These are phyloP conservation scores for Caenorhabditis virilis DNA, from an alignment of 2,888 invertebrate species.

Conservation along the genomic window DNA sequence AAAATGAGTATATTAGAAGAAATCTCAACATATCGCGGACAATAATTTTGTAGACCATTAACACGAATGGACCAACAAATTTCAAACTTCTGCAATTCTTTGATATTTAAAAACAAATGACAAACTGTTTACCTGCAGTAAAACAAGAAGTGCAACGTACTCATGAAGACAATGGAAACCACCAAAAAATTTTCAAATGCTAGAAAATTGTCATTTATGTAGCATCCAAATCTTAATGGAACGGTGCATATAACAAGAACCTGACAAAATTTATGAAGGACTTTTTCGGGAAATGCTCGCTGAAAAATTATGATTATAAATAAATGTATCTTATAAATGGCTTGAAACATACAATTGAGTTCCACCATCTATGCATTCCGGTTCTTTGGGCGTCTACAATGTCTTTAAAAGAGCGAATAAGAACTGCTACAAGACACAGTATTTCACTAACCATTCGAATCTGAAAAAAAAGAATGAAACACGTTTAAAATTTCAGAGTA, in stretches of 20 bases:
- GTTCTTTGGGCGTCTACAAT: conserved; percentile 49
- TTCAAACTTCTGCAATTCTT: conserved; percentile 82
- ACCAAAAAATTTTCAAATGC: conserved; percentile 54
- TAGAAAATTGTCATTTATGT: conserved; percentile 39
- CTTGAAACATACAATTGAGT: conserved; percentile 32
- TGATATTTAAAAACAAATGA: neutral
- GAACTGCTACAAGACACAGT: conserved; percentile 45
- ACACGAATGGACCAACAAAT: conserved; percentile 98
- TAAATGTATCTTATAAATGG: neutral
- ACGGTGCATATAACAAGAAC: conserved; percentile 85
- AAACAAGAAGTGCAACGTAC: conserved; percentile 57
- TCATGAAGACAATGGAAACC: conserved; percentile 49
- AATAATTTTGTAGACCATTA: conserved; percentile 98
- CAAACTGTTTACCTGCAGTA: conserved; percentile 48
- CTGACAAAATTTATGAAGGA: conserved; percentile 91
- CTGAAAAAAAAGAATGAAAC: conserved; percentile 39
- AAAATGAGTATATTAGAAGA: conserved; percentile 91
- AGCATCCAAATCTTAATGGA: conserved; percentile 76
- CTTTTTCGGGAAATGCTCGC: conserved; percentile 86
- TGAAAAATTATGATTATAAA: conserved; percentile 69
- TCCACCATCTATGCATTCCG: conserved; percentile 55
- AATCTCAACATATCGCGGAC: conserved; percentile 92
- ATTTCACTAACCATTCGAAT: conserved; percentile 49
- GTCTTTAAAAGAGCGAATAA: conserved; percentile 45
- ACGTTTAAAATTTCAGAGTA: neutral